These are phyloP conservation scores for Conops quadrifasciatus DNA, from an alignment of 2,888 invertebrate genomes.

Conservation along the genomic window DNA sequence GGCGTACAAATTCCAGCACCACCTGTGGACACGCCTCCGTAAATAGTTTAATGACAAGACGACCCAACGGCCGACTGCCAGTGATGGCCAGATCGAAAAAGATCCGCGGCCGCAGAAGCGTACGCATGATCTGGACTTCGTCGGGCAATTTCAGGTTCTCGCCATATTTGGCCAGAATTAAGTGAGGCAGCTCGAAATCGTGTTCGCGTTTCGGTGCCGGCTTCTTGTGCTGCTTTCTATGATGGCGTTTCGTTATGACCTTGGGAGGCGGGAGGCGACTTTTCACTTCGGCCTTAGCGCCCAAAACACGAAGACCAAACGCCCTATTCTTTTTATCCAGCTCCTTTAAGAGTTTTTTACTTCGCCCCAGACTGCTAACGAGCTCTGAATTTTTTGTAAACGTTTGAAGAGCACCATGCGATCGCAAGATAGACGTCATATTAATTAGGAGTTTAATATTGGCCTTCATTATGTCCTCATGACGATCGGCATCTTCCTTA, in stretches of 20 bases:
- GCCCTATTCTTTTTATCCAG: not conserved
- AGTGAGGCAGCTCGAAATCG: constrained; percentile 26
- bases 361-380: not conserved
- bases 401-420: not conserved
- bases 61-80: constrained; percentile 48
- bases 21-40: constrained; percentile 61
- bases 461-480: not conserved
- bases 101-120: constrained; percentile 57
- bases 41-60: constrained; percentile 56
- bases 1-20: constrained; percentile 55
- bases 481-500: not conserved
- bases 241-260: not conserved
- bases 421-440: not conserved
- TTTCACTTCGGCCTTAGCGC: not conserved
- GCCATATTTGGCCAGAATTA: constrained; percentile 38
- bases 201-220: not conserved
- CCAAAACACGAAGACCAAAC: constrained; percentile 4
- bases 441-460: not conserved
- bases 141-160: constrained; percentile 27
- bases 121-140: constrained; percentile 28
- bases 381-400: not conserved
- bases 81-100: constrained; percentile 54
- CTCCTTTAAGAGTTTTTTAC: not conserved
- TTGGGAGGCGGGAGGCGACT: not conserved
- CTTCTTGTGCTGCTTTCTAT: no score